A percentile compares a stretch with the other conserved stretches of the same genome.
Evolutionary conservation across 2,113 vertebrate species (phyloP).

Genomic region (Pelvicachromis taeniatus): DNA sequence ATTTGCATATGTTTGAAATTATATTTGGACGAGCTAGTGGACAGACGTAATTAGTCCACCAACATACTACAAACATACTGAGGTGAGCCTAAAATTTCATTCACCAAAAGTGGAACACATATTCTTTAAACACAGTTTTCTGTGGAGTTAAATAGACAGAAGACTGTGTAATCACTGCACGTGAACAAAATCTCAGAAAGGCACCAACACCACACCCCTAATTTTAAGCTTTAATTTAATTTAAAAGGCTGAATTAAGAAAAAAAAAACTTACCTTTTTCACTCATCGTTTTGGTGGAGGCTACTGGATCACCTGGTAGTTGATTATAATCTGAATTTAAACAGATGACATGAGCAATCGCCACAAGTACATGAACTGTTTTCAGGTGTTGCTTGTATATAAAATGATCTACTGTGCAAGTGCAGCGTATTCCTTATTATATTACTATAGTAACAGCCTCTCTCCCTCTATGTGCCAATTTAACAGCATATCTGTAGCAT

Average conservation of each 20-base stretch:
- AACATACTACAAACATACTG: background rate
- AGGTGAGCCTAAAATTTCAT: rapidly evolving
- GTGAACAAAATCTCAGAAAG: background rate
- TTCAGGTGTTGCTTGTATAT: background rate
- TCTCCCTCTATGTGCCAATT: background rate
- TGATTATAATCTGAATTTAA: background rate
- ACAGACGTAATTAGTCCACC: background rate
- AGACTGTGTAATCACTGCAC: background rate
- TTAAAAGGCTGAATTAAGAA: background rate
- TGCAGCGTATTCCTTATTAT: background rate
- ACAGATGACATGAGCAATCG: background rate
- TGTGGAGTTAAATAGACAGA: rapidly evolving
- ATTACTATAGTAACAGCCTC: background rate
- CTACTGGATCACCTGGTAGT: rapidly evolving
- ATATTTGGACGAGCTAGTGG: background rate
- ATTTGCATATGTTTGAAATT: background rate
- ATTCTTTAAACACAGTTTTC: background rate
- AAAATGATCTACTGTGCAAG: background rate
- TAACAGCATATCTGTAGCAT: background rate
- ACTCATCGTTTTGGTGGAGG: background rate
- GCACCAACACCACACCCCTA: background rate
- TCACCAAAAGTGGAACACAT: background rate
- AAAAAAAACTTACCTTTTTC: rapidly evolving
- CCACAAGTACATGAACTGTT: background rate
- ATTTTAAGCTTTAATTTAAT: background rate